Conservation (phyloP, 92 coral and sea anemone genomes). For the Palythoa caribaeorum region DNA sequence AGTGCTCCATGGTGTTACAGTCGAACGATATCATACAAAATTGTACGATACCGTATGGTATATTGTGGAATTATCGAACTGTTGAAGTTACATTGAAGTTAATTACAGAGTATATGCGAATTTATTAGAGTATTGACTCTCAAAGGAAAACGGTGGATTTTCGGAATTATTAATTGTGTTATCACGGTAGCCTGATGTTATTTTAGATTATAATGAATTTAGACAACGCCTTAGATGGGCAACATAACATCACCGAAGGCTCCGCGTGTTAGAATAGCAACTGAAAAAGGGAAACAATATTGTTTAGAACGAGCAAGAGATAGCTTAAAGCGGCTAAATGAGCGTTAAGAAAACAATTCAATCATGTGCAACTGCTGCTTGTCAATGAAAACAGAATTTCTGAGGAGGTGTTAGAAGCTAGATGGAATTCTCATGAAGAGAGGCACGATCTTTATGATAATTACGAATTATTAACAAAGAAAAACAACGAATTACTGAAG, state of each 20-base stretch:
- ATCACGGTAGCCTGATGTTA: not conserved
- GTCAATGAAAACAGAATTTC: conserved; percentile 11
- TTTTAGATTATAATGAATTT: not conserved
- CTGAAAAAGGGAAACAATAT: conserved; percentile 34
- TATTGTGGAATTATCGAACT: not conserved
- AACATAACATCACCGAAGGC: not conserved
- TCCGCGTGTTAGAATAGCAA: conserved; percentile 3
- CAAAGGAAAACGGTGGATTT: not conserved
- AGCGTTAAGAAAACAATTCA: conserved; percentile 12
- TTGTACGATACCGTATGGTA: not conserved
- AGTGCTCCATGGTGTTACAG: not conserved
- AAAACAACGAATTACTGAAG: conserved; percentile 19
- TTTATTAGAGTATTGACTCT: not conserved
- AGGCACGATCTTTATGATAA: not conserved
- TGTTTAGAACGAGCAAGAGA: conserved; percentile 20
- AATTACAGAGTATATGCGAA: not conserved
- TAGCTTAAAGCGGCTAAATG: conserved; percentile 25
- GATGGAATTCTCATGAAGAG: conserved; percentile 18
- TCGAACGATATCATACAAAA: not conserved
- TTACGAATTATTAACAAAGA: conserved; percentile 9
- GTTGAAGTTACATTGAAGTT: not conserved
- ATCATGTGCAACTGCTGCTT: conserved; percentile 7
- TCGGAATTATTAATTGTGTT: not conserved
- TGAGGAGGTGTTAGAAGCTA: conserved; percentile 10
- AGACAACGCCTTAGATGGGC: not conserved